phyloP scores from a whole-genome alignment of 2,113 vertebrate genomes.

The Gasterosteus aculeatus region DNA sequence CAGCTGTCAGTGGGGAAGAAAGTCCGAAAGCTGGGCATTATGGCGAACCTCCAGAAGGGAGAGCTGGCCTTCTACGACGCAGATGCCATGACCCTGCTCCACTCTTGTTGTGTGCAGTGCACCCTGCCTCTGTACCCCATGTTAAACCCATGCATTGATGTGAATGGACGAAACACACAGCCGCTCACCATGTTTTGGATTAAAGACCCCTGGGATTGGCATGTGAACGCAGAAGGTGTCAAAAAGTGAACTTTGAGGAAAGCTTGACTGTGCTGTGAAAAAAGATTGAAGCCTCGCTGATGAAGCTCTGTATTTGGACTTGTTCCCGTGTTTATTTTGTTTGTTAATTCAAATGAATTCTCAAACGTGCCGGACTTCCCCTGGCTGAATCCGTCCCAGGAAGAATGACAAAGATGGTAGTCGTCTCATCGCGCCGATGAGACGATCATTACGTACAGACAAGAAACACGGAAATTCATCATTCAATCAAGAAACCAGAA shows the following conservation, averaged over 20 bases:
- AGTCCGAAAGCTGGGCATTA: constrained; percentile 70
- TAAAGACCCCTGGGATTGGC: constrained; percentile 61
- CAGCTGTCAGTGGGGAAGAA: constrained; percentile 58
- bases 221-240: constrained; percentile 2
- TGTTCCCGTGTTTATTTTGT: neutral
- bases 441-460: neutral
- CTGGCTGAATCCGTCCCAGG: neutral
- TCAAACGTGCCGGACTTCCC: neutral
- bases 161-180: constrained; percentile 69
- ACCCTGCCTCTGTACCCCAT: constrained; percentile 65
- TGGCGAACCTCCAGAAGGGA: constrained; percentile 70
- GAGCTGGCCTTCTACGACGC: constrained; percentile 76
- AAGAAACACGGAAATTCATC: neutral
- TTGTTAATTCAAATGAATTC: neutral
- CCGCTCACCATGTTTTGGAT: constrained; percentile 72
- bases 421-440: neutral
- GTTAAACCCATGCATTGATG: constrained; percentile 76
- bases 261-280: neutral
- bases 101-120: constrained; percentile 66
- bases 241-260: constrained; percentile 19
- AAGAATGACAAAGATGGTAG: neutral
- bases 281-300: neutral
- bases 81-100: constrained; percentile 62
- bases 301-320: neutral
- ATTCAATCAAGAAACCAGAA: neutral